phyloP scores from a whole-genome alignment of 2,888 invertebrate genomes.

The Erebia palarica region DNA sequence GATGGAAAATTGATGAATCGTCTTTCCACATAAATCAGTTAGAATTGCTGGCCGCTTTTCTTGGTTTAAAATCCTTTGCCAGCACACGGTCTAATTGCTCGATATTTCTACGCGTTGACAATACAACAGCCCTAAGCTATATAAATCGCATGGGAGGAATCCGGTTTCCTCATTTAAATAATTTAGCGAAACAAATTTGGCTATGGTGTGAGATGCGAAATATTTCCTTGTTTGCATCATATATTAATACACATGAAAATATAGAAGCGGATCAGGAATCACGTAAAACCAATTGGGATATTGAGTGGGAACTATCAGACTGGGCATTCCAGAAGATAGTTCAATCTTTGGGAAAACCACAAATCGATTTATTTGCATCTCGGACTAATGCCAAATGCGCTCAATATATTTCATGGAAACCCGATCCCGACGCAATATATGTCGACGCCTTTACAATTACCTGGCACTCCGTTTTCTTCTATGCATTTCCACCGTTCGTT shows the following conservation, averaged over 20 bases:
- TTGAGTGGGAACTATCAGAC: slow-evolving; percentile 32
- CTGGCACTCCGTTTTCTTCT: background rate
- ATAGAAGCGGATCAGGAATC: slow-evolving; percentile 39
- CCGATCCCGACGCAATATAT: too few species aligned
- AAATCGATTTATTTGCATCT: background rate
- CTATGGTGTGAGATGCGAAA: slow-evolving; percentile 37
- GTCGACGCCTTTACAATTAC: background rate
- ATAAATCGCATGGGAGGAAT: slow-evolving; percentile 36
- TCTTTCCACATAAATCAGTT: background rate
- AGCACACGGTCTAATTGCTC: slow-evolving; percentile 9
- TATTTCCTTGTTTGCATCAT: slow-evolving; percentile 38
- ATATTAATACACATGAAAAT: slow-evolving; percentile 38
- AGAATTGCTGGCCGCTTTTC: slow-evolving; percentile 22
- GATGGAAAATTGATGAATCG: slow-evolving; percentile 32
- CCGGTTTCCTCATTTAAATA: slow-evolving; percentile 37
- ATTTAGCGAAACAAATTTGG: slow-evolving; percentile 25
- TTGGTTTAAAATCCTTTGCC: slow-evolving; percentile 4
- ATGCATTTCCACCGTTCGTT: background rate
- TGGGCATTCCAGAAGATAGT: slow-evolving; percentile 24
- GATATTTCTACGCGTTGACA: slow-evolving; percentile 34
- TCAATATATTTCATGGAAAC: background rate
- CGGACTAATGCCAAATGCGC: background rate
- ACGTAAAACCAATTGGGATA: slow-evolving; percentile 31
- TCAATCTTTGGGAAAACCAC: slow-evolving; percentile 12
- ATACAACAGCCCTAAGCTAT: slow-evolving; percentile 38